A percentile compares a stretch with the other conserved stretches of the same genome.
Evolutionary conservation across 30 jellyfish, hydroid and myxozoan species (phyloP).

Genomic region (Rhopilema esculentum): DNA sequence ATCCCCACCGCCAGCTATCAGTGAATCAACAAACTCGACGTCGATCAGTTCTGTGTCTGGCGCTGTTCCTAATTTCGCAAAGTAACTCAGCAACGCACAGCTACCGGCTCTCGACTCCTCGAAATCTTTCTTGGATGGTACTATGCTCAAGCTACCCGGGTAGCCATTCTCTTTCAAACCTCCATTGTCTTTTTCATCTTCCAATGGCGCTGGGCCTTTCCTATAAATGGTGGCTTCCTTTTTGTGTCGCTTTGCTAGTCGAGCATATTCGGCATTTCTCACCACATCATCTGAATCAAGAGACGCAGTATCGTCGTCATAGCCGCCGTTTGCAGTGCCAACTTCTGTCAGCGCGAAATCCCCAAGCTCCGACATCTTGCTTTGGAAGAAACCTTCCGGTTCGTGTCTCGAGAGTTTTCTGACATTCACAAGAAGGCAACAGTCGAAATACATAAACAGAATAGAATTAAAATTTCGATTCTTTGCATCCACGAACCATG

Average conservation of each 20-base stretch:
- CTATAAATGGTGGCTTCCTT: conserved; percentile 28
- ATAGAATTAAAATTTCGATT: no score
- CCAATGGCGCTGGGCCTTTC: conserved; percentile 89
- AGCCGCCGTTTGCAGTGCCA: neutral
- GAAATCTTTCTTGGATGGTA: neutral
- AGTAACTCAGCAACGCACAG: conserved; percentile 80
- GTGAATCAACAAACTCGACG: conserved; percentile 80
- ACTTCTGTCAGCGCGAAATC: neutral
- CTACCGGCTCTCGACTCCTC: conserved; percentile 61
- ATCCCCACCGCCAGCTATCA: conserved; percentile 87
- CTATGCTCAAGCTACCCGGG: conserved; percentile 61
- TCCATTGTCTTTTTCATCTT: conserved; percentile 60
- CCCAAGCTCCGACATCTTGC: neutral
- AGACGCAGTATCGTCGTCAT: neutral
- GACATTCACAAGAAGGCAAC: no score
- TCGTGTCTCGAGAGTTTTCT: no score
- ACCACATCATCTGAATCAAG: neutral
- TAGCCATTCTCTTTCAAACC: conserved; percentile 13
- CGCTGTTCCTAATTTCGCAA: conserved; percentile 69
- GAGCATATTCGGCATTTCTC: neutral
- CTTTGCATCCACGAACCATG: no score
- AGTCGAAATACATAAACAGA: no score
- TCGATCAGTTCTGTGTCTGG: conserved; percentile 70
- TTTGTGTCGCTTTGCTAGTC: conserved; percentile 25
- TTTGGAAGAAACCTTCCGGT: neutral